A percentile compares a stretch with the other conserved stretches of the same genome.
These are phyloP conservation scores for Tenualosa thibaudeaui DNA, from an alignment of 2,797 vertebrate species.

Conservation along the genomic window DNA sequence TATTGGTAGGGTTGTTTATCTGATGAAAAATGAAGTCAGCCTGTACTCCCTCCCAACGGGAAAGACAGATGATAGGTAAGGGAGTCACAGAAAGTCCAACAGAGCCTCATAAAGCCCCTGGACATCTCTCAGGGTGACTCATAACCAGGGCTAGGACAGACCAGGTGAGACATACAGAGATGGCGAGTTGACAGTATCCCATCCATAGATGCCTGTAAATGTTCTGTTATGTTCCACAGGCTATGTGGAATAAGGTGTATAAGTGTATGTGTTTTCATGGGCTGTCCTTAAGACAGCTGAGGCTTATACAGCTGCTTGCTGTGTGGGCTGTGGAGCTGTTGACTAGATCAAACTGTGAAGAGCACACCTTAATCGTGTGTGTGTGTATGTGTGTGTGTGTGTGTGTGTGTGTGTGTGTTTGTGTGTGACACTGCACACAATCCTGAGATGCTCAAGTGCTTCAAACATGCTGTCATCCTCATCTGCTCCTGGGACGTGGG, in stretches of 20 bases:
- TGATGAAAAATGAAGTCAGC: too few relatives aligned
- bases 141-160: not conserved
- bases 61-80: constrained; percentile 30
- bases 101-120: constrained; percentile 41
- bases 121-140: not conserved
- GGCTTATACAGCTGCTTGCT: not conserved
- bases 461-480: constrained; percentile 18
- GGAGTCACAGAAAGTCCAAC: constrained; percentile 29
- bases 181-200: not conserved
- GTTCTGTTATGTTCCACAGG: not conserved
- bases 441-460: constrained; percentile 20
- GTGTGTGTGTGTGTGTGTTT: constrained; percentile 9
- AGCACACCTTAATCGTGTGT: constrained; percentile 4
- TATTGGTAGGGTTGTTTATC: too few relatives aligned
- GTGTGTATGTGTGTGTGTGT: not conserved
- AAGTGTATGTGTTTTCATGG: not conserved
- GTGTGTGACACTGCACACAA: constrained; percentile 14
- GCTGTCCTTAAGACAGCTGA: not conserved
- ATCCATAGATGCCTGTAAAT: not conserved
- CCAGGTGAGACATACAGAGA: not conserved
- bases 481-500: constrained; percentile 36
- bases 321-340: not conserved
- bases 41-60: not conserved
- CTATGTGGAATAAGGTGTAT: not conserved
- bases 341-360: constrained; percentile 1